Base-by-base conservation (phyloP, 2,113 vertebrate species). In the Litocranius walleri region DNA sequence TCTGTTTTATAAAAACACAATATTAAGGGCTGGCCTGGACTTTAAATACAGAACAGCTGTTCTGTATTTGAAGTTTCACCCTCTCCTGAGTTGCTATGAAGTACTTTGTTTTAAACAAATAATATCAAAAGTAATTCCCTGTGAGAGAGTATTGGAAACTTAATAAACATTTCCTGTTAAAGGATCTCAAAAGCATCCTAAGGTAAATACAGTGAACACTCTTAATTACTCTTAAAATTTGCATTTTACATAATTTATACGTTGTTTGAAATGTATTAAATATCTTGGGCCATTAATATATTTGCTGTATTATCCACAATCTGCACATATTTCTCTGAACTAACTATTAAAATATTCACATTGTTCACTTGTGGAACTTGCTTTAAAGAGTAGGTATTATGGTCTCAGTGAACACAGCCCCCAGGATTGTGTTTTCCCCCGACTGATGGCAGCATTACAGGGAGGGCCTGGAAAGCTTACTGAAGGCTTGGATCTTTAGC, bases 81-180 rank as follows among this genome's bases (percentile, higher is more conserved):
- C 15, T 95, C 45, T 87, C 50, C n/a, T 84, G 50, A 95, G 88
- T 33, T 86, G n/a, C 95, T 87, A 43, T 71, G 54, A 96, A 57
- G 27, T 91, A 88, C 40, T 94, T 94, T 84, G 78, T 96, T 97
- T 97, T 94, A 92, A 90, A 88, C 95, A 93, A 98, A 56, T 95
- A 54, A 81, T 91, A 81, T 62, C 90, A 45, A 86, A 94, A 94
- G 36, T 82, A 88, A 21, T 88, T 85, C 59, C 50, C 81, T 81
- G 5, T 16, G 67, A 91, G 33, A 71, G 59, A 33, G n/a, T 56
- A 92, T 91, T 81, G 71, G 64, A 96, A 95, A 88, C 11, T 40
- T 54, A 81, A 74, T 78, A 23, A 89, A 84, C 61, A 56, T 96
- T 93, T 96, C 86, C 90, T 88, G 54, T 45, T 94, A 84, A 91